Conservation (phyloP, 1,140 invertebrate genomes). For the Drosophila parvula region DNA sequence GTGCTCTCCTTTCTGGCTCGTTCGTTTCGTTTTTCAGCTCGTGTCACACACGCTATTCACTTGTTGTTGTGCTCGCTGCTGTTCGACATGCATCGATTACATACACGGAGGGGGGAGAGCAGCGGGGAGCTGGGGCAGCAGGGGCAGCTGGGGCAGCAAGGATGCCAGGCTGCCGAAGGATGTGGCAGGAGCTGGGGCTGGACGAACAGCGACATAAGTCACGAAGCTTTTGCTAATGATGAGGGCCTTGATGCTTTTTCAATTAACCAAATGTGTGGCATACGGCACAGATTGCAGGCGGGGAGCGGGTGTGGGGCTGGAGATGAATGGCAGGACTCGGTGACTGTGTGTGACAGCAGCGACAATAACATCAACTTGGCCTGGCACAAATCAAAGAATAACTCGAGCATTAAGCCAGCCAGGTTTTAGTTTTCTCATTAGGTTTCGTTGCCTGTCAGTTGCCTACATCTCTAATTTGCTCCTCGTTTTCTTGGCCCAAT, state of each 20-base stretch:
- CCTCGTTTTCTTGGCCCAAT: background rate
- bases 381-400: conserved; percentile 39
- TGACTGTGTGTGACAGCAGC: conserved; percentile 38
- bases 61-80: conserved; percentile 68
- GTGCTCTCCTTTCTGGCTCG: conserved; percentile 43
- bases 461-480: background rate
- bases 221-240: conserved; percentile 79
- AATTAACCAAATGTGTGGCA: conserved; percentile 76
- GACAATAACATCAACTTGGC: conserved; percentile 30
- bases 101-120: conserved; percentile 49
- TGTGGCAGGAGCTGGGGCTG: conserved; percentile 15
- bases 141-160: background rate
- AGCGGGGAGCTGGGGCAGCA: background rate
- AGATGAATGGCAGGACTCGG: conserved; percentile 15
- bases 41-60: conserved; percentile 58
- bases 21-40: conserved; percentile 68
- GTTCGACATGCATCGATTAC: conserved; percentile 82
- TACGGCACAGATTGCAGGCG: conserved; percentile 32
- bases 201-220: conserved; percentile 64
- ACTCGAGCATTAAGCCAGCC: conserved; percentile 12
- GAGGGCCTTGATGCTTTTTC: conserved; percentile 78
- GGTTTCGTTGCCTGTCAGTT: background rate
- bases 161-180: conserved; percentile 2
- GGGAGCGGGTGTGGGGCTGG: background rate
- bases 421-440: conserved; percentile 20